These are phyloP conservation scores for Melanerpes formicivorus DNA, from an alignment of 2,113 vertebrate species.

Conservation along the genomic window DNA sequence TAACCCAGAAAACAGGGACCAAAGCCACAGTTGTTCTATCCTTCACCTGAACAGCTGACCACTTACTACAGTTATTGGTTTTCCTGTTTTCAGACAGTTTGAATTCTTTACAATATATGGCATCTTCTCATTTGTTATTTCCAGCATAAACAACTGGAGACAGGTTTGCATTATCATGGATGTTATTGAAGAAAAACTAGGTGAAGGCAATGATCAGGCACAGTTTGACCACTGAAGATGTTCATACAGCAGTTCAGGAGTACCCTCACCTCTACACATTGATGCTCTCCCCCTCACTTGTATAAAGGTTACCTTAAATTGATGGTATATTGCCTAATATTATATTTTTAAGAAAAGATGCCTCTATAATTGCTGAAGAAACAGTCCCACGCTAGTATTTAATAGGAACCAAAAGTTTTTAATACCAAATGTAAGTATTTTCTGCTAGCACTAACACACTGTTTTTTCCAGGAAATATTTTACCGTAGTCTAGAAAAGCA, in stretches of 20 bases:
- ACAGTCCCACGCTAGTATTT: neutral
- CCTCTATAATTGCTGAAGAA: neutral
- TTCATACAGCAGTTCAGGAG: neutral
- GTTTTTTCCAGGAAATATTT: neutral
- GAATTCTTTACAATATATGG: neutral
- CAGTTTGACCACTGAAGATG: neutral
- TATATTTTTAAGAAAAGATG: neutral
- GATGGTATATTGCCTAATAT: neutral
- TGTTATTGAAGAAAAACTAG: neutral
- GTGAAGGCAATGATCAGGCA: neutral
- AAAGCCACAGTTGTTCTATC: neutral
- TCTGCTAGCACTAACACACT: neutral
- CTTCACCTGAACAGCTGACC: neutral
- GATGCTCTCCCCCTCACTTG: fast-evolving
- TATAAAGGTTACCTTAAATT: neutral
- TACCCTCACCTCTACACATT: neutral
- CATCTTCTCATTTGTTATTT: neutral
- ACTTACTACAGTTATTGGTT: neutral
- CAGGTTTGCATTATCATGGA: neutral
- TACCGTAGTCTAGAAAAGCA: neutral
- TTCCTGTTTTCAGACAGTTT: neutral
- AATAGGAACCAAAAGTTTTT: neutral
- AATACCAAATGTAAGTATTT: neutral
- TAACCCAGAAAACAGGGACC: neutral
- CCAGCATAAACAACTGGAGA: neutral